Evolutionary conservation across 2,113 vertebrate species (phyloP).

Genomic region (Heterocephalus glaber): DNA sequence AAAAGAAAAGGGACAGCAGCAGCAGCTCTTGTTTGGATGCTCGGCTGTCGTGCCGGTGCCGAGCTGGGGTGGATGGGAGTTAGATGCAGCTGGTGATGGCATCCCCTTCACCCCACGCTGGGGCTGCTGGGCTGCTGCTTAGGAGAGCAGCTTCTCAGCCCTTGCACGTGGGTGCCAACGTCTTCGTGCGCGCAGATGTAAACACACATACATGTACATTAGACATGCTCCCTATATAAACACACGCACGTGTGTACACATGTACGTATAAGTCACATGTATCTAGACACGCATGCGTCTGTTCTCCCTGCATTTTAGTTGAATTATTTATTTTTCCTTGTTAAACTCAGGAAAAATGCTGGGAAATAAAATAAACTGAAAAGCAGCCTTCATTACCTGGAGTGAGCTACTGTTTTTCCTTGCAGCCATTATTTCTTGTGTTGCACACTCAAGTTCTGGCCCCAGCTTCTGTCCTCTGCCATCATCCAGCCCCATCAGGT

Average conservation of each 20-base stretch:
- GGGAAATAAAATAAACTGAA: neutral
- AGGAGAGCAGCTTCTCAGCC: neutral
- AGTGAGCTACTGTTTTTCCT: neutral
- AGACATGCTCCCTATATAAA: neutral
- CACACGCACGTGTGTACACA: neutral
- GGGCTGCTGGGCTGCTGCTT: accelerated
- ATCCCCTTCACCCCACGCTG: accelerated
- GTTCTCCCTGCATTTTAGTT: neutral
- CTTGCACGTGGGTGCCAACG: neutral
- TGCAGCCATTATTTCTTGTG: too few relatives aligned
- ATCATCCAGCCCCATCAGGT: accelerated
- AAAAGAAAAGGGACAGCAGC: neutral
- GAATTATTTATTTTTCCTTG: neutral
- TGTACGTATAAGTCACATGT: neutral
- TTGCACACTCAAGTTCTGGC: accelerated
- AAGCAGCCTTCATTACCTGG: neutral
- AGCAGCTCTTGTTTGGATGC: accelerated
- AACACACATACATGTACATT: neutral
- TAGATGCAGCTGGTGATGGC: neutral
- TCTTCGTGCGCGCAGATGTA: neutral
- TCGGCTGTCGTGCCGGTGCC: accelerated
- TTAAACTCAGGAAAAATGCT: neutral
- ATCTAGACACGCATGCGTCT: too few relatives aligned
- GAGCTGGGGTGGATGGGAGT: accelerated
- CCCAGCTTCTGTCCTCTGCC: neutral